Base-by-base conservation (phyloP, 2,888 invertebrate species). In the Nowickia ferox region DNA sequence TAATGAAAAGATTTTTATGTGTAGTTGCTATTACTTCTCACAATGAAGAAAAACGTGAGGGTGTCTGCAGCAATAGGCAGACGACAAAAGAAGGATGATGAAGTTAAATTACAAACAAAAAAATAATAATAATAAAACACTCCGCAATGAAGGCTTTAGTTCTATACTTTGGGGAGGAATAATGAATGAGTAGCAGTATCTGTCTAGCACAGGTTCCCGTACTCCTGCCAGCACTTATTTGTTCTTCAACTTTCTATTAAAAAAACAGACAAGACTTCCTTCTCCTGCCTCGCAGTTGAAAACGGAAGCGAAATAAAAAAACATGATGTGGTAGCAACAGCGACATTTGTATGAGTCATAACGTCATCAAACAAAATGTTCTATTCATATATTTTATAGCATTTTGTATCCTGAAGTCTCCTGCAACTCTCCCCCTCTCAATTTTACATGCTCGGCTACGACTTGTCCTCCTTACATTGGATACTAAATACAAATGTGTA, bases 271-370 rank as follows among this genome's bases (percentile, higher is more conserved):
- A 48, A 48, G 30, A 48, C 30, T 44, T 57, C 55, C 30, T 51
- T 38, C 19, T 40, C 40, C 22, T 30, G 9, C 44, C 51, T n/a
- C 30, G 0, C 30, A 42, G 9, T 15, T 22, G 22, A 2, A n/a
- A 81, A 80, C 8, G 38, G 11, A 57, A 48, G 55, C 15, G 3
- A 65, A 55, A 72, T 48, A 55, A 48, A n/a, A 65, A 72, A 63
- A 80, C 42, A 68, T 42, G 69, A 42, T 51, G 30, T 57, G 30
- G 15, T 46, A 22, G n/a, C 40, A 51, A 57, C 44, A 63, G 68
- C 46, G 63, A 59, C 65, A 40, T 46, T 68, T 77, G 68, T 72
- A 77, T 85, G 77, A 85, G 61, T 85, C 84, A 85, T 77, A 85
- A 74, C 74, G 77, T 85, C 81, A 85, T 77, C 63, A 81, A 68